Base-by-base conservation (phyloP, 1,140 invertebrate genomes). In the Bombus terrestris region DNA sequence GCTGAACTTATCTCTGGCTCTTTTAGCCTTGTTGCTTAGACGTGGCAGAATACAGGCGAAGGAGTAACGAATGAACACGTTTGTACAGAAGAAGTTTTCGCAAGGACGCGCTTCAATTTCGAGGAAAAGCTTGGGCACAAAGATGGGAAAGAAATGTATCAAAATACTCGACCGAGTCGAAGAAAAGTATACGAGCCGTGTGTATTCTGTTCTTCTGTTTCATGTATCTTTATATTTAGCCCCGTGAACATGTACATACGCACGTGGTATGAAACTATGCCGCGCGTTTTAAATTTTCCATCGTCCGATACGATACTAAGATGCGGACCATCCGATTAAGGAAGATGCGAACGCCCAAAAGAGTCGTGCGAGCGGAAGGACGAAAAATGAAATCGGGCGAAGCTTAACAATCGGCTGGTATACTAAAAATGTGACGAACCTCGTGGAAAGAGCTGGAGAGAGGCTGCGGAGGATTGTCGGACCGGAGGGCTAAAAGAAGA, bases 401-500 rank as follows among this genome's bases (percentile, higher is more conserved):
- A 83, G 79, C 39, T 76, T 37, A 83, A 88, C 81, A 82, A 86
- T 90, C 89, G 79, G 71, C 59, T 39, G 28, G 73, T 32, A 35
- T 77, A 77, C 74, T 86, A 75, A 85, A 86, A 89, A 84, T 64
- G 77, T 82, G 88, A 86, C 64, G 43, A 79, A 47, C 81, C 74
- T 74, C 71, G 77, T 76, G 68, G 89, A 84, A 87, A 85, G 68
- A 43, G 66, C 68, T 25, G 47, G 32, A n/a, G 68, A 73, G 41
- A 32, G 62, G n/a, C n/a, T 69, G 72, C 37, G 59, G 35, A 12
- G 9, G 69, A 41, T 22, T 22, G 68, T 81, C 64, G 81, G 59
- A 75, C 76, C 85, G 69, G 79, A 88, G 83, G 87, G 86, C 85
- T 92, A 82, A 86, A 73, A 88, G 89, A 92, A 91, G 89, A 87